These are phyloP conservation scores for Drosophila gunungcola DNA, from an alignment of 1,140 invertebrate genomes.

Conservation along the genomic window DNA sequence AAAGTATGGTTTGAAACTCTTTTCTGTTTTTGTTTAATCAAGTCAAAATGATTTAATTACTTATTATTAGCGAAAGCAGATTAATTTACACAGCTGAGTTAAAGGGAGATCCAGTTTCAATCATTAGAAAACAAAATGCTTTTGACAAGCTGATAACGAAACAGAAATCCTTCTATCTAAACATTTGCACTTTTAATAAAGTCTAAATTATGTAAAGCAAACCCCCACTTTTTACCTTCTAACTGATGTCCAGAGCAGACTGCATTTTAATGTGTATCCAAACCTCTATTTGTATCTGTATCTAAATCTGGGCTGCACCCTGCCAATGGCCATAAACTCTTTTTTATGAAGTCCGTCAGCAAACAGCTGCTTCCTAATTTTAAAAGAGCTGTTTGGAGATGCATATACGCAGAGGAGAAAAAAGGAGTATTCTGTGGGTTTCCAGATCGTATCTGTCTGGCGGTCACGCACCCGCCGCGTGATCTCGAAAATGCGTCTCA, in stretches of 20 bases:
- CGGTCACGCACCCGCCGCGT: slow-evolving; percentile 43
- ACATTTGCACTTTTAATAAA: not conserved
- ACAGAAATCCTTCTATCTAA: not conserved
- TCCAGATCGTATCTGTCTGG: slow-evolving; percentile 20
- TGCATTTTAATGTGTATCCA: not conserved
- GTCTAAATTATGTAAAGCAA: too few species aligned
- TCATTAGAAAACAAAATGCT: not conserved
- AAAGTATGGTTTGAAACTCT: too few species aligned
- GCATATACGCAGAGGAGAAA: slow-evolving; percentile 1
- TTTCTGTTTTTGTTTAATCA: not conserved
- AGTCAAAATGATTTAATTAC: too few species aligned
- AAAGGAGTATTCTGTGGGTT: slow-evolving; percentile 22
- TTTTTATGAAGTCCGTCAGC: not conserved
- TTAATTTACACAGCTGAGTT: not conserved
- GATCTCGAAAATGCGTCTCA: slow-evolving; percentile 45
- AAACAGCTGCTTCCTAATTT: slow-evolving; percentile 26
- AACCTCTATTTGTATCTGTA: slow-evolving; percentile 1
- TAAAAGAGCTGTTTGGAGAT: not conserved
- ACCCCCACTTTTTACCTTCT: not conserved
- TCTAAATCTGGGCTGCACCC: slow-evolving; percentile 13
- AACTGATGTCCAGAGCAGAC: not conserved
- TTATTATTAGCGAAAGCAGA: too few species aligned
- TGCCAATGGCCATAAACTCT: not conserved
- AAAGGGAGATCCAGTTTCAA: not conserved
- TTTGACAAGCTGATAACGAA: not conserved